Conservation (phyloP, 1,140 invertebrate species). For the Zophobas atratus region DNA sequence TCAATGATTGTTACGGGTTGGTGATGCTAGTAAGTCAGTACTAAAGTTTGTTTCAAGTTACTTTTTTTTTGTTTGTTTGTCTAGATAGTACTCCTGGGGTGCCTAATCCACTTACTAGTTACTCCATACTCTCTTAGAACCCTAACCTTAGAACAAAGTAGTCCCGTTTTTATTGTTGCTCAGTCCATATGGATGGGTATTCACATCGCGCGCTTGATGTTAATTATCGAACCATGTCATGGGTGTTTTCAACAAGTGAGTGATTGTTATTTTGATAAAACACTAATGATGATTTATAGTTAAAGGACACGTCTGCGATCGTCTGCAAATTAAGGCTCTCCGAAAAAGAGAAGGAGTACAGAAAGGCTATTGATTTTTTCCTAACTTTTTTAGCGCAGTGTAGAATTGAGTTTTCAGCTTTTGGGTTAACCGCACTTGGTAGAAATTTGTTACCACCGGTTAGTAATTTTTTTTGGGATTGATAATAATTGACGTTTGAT, state of each 20-base stretch:
- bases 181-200: conserved; percentile 25
- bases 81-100: conserved; percentile 17
- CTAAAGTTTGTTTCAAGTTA: background rate
- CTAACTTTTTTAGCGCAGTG: no score
- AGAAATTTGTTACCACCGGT: no score
- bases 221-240: conserved; percentile 41
- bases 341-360: background rate
- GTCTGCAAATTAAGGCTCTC: conserved; percentile 7
- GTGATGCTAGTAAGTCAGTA: conserved; percentile 7
- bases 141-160: background rate
- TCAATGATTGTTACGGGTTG: conserved; percentile 15
- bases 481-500: no score
- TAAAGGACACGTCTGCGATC: background rate
- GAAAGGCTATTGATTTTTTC: background rate
- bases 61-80: background rate
- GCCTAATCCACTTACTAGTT: conserved; percentile 28
- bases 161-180: conserved; percentile 15
- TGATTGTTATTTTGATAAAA: background rate
- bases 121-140: conserved; percentile 8
- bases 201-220: conserved; percentile 13
- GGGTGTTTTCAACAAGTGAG: conserved; percentile 9
- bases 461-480: no score
- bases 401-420: no score
- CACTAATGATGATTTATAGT: background rate
- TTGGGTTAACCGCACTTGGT: no score